Conservation (phyloP, 2,113 vertebrate genomes). For the Tinamus guttatus region DNA sequence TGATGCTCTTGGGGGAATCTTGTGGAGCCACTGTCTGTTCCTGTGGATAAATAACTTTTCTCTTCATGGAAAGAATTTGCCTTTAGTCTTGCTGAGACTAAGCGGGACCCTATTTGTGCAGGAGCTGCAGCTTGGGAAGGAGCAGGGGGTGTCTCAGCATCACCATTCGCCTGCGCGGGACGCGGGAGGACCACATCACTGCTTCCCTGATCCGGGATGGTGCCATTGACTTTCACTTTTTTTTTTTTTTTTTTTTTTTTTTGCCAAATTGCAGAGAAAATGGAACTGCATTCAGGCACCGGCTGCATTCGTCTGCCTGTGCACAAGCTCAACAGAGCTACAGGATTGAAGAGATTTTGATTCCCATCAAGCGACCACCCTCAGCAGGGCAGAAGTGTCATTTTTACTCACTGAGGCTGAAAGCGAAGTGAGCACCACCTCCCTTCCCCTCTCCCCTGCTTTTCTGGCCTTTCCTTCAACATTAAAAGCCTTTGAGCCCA, state of each 20-base stretch:
- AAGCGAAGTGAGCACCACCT: background rate
- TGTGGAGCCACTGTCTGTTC: conserved; percentile 22
- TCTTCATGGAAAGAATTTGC: conserved; percentile 43
- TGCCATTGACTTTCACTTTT: accelerated
- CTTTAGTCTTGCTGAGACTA: conserved; percentile 16
- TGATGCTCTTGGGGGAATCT: background rate
- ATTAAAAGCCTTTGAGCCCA: background rate
- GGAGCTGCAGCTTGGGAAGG: background rate
- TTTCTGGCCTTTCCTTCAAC: background rate
- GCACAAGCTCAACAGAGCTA: background rate
- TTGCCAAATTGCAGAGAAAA: background rate
- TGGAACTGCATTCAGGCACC: background rate
- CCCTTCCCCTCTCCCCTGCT: background rate
- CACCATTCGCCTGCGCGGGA: conserved; percentile 19
- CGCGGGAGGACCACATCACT: background rate
- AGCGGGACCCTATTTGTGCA: conserved; percentile 23
- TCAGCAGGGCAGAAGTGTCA: background rate
- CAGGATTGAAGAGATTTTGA: background rate
- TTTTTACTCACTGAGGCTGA: conserved; percentile 18
- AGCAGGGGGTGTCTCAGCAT: conserved; percentile 7
- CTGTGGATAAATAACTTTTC: conserved; percentile 34
- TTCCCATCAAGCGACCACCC: conserved; percentile 14
- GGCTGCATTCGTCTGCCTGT: background rate
- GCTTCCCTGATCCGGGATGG: background rate
- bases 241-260: no score